These are phyloP conservation scores for Galago senegalensis DNA, from an alignment of 2,797 vertebrate genomes.

Conservation along the genomic window DNA sequence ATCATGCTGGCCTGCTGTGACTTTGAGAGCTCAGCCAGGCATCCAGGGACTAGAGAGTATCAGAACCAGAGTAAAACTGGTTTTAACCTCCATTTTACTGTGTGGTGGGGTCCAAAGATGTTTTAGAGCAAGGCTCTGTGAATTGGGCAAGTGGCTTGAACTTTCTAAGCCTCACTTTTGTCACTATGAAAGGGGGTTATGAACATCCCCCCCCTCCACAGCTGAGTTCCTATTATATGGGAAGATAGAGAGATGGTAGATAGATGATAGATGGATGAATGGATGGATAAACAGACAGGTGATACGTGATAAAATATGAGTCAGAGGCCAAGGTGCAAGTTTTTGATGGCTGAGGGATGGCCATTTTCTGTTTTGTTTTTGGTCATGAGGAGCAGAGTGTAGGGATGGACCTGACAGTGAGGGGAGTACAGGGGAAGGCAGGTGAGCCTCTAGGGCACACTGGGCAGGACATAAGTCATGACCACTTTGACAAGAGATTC, in stretches of 20 bases:
- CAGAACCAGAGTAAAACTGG: background rate
- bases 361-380: background rate
- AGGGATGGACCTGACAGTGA: too few relatives aligned
- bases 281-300: background rate
- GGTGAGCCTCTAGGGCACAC: background rate
- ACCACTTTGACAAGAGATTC: background rate
- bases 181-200: slow-evolving; percentile 27
- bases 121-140: background rate
- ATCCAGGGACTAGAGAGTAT: background rate
- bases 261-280: background rate
- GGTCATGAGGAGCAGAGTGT: background rate
- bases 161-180: slow-evolving; percentile 5
- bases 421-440: background rate
- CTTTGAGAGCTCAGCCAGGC: background rate
- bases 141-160: background rate
- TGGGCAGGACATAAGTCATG: fast-evolving
- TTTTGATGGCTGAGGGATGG: background rate
- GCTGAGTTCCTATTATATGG: background rate
- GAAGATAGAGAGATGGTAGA: background rate
- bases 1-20: background rate
- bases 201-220: background rate
- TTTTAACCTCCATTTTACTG: background rate
- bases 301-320: background rate
- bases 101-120: too few relatives aligned
- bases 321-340: background rate